Base-by-base conservation (phyloP, 2,113 vertebrate genomes). In the Cairina moschata region DNA sequence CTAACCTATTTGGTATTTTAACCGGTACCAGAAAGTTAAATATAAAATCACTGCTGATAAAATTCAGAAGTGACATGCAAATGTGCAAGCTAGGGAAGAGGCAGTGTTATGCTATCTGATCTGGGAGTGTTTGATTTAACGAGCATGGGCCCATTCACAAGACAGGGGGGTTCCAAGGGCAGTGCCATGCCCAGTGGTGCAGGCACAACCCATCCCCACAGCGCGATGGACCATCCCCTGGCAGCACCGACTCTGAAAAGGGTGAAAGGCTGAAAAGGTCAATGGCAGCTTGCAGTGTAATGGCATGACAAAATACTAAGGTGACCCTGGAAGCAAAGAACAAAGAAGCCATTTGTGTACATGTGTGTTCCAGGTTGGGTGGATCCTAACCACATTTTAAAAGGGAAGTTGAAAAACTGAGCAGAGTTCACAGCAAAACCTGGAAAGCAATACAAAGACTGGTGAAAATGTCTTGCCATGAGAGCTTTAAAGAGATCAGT, bases 221-320 rank as follows among this genome's bases (percentile, higher is more conserved):
- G n/a, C 50, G 26, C 5, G 46, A 48, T 13, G 40, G 72, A 85
- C 50, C 46, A 90, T 12, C 21, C 23, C 46, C 66, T 71, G 42
- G 36, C 22, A 65, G 65, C 38, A 56, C 67, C 44, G 56, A 38
- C 48, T 42, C 75, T 79, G 31, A 31, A 38, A 83, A 88, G 56
- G 12, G 29, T 48, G 54, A 78, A 91, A 87, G n/a, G 42, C 67
- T 28, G 55, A 86, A 73, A 3, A 65, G 17, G 28, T 60, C 22
- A 31, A 3, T 13, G 20, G 32, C 22, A 91, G 29, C 22, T 31
- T 32, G 17, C 8, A 23, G 38, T 22, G 48, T 34, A 23, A 13
- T 13, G 34, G 46, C 38, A 58, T 1, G 2, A 76, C 0, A 1
- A 58, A 65, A 60, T 34, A 28, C 16, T 5, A 8, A 16, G 25